phyloP scores from a whole-genome alignment of 2,888 invertebrate species.

The Eupithecia tripunctaria region DNA sequence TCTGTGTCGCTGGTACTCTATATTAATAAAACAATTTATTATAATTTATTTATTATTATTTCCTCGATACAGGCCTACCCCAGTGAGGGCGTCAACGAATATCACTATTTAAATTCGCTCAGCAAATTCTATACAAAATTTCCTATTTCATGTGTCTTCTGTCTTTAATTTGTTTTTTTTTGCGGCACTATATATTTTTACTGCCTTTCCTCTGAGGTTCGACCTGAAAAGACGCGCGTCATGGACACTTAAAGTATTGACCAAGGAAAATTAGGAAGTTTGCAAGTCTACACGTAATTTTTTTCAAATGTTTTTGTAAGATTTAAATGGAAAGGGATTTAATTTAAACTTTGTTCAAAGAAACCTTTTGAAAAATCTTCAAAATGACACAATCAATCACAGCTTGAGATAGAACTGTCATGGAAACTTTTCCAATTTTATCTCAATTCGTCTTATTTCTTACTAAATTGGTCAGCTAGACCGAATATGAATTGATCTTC shows the following conservation, averaged over 20 bases:
- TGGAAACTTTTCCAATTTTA: conserved; percentile 43
- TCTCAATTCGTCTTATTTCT: conserved; percentile 23
- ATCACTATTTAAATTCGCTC: no score
- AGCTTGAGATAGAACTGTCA: conserved; percentile 38
- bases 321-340: conserved; percentile 6
- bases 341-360: conserved; percentile 15
- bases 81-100: no score
- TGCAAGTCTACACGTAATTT: neutral
- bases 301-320: neutral
- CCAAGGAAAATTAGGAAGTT: neutral
- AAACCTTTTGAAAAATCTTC: conserved; percentile 18
- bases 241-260: neutral
- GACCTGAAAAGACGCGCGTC: neutral
- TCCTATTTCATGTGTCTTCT: no score
- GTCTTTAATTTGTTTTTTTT: no score
- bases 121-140: no score
- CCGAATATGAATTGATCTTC: neutral
- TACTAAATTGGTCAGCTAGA: conserved; percentile 12
- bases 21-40: neutral
- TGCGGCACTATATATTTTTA: no score
- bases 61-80: no score
- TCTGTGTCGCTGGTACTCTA: no score
- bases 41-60: no score
- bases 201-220: neutral
- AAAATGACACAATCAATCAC: conserved; percentile 41